These are phyloP conservation scores for Molorchus minor DNA, from an alignment of 2,888 invertebrate species.

Conservation along the genomic window DNA sequence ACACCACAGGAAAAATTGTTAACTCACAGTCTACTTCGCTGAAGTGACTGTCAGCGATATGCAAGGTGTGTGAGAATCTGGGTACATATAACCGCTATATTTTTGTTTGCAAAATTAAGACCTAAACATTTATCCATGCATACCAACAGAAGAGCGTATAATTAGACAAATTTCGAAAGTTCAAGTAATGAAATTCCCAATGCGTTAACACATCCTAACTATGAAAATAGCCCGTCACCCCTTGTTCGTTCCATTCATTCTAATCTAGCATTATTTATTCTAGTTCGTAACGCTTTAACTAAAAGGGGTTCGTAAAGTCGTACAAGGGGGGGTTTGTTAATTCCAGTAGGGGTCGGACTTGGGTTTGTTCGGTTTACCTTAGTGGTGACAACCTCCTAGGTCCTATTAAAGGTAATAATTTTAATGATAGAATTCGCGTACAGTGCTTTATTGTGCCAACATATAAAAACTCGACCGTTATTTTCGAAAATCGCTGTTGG, in stretches of 20 bases:
- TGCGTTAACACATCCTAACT: slow-evolving; percentile 34
- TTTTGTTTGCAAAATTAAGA: too few relatives aligned
- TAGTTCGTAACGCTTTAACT: slow-evolving; percentile 22
- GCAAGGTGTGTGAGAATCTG: too few relatives aligned
- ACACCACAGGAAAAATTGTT: too few relatives aligned
- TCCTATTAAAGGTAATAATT: slow-evolving; percentile 33
- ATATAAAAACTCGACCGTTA: slow-evolving; percentile 33
- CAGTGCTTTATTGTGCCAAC: slow-evolving; percentile 32
- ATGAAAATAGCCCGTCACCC: slow-evolving; percentile 36
- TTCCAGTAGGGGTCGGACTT: slow-evolving; percentile 44
- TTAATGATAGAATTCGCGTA: slow-evolving; percentile 32
- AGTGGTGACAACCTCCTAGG: slow-evolving; percentile 43
- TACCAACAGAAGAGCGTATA: too few relatives aligned
- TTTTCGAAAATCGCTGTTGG: neutral
- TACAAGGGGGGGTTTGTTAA: slow-evolving; percentile 44
- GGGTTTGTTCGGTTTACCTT: slow-evolving; percentile 50
- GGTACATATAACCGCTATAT: too few relatives aligned
- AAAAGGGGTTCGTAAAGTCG: slow-evolving; percentile 30
- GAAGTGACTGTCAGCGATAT: too few relatives aligned
- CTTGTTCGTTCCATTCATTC: slow-evolving; percentile 35
- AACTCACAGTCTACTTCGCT: too few relatives aligned
- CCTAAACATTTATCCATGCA: too few relatives aligned
- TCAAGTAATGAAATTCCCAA: slow-evolving; percentile 20
- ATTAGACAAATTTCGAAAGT: slow-evolving; percentile 2
- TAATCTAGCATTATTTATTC: slow-evolving; percentile 39